phyloP scores from a whole-genome alignment of 2,797 vertebrate genomes.

The Amazona finschi region DNA sequence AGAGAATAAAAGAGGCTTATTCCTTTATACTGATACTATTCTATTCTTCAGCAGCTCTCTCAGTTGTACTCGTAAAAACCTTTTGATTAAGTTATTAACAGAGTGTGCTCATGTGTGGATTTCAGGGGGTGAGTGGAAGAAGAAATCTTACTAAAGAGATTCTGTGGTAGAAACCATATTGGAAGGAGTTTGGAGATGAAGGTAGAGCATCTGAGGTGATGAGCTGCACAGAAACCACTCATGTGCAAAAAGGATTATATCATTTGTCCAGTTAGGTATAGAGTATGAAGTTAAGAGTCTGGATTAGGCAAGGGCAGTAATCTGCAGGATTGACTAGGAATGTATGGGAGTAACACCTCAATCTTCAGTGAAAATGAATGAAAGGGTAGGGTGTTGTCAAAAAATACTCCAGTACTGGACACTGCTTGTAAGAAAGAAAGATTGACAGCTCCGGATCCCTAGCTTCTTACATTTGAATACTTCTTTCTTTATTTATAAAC shows the following conservation, averaged over 20 bases:
- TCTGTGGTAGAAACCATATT: not conserved
- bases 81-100: not conserved
- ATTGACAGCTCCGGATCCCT: not conserved
- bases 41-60: not conserved
- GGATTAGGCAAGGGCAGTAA: not conserved
- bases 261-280: not conserved
- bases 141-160: not conserved
- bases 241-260: not conserved
- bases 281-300: not conserved
- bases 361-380: not conserved
- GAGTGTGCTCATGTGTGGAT: not conserved
- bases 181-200: not conserved
- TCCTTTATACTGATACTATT: not conserved
- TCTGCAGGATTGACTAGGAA: not conserved
- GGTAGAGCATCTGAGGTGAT: not conserved
- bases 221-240: not conserved
- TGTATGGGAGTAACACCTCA: not conserved
- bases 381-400: not conserved
- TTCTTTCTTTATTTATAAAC: not conserved
- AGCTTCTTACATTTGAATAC: not conserved
- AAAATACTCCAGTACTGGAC: not conserved
- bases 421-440: not conserved
- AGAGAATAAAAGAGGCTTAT: not conserved
- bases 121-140: not conserved
- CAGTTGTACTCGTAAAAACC: not conserved